Evolutionary conservation across 2,113 vertebrate genomes (phyloP).

Genomic region (Antidorcas marsupialis): DNA sequence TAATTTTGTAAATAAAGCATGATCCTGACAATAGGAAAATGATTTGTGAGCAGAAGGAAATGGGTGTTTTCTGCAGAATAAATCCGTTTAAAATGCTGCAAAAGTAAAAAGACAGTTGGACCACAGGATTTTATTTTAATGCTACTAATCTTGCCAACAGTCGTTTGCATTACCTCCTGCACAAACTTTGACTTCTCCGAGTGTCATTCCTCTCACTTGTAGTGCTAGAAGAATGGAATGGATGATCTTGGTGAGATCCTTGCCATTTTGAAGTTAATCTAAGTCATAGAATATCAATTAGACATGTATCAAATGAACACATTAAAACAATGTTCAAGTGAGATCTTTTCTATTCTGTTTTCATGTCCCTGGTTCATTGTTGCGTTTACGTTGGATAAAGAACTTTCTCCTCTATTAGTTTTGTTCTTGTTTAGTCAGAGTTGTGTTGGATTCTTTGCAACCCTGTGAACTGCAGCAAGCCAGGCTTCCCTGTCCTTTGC

Average conservation of each 20-base stretch:
- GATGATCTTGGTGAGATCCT: background rate
- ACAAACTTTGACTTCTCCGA: background rate
- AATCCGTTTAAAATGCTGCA: background rate
- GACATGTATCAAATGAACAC: background rate
- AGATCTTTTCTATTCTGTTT: background rate
- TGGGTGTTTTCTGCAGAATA: background rate
- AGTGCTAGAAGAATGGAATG: background rate
- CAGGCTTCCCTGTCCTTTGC: background rate
- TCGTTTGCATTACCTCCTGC: background rate
- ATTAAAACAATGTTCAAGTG: background rate
- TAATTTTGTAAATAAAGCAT: background rate
- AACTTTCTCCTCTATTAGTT: background rate
- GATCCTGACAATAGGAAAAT: background rate
- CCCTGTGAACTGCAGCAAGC: background rate
- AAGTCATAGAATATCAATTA: background rate
- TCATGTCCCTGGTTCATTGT: background rate
- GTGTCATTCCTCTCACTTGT: background rate
- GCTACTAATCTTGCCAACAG: background rate
- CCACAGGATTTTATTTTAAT: background rate
- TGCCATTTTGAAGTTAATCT: background rate
- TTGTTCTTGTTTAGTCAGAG: background rate
- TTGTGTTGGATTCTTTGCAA: background rate
- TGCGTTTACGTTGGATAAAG: background rate
- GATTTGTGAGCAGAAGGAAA: background rate
- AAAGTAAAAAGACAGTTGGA: background rate